phyloP scores from a whole-genome alignment of 2,797 vertebrate species.

The Parambassis ranga region DNA sequence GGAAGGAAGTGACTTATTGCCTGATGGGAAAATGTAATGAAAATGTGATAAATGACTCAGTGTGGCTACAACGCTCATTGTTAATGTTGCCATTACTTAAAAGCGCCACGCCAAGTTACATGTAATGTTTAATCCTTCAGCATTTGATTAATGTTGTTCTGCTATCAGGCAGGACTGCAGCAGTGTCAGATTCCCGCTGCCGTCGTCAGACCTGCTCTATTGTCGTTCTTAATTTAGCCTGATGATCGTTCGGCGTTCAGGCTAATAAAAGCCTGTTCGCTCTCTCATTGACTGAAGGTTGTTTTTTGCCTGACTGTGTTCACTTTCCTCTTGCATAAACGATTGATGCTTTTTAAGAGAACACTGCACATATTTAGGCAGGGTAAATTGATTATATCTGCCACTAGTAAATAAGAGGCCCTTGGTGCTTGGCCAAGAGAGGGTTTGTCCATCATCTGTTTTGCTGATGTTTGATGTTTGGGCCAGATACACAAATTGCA shows the following conservation, averaged over 20 bases:
- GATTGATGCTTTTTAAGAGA: constrained; percentile 19
- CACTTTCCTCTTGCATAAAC: constrained; percentile 16
- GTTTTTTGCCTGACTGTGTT: constrained; percentile 1
- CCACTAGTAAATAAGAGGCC: constrained; percentile 30
- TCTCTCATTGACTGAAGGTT: constrained; percentile 22
- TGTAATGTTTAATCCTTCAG: constrained; percentile 45
- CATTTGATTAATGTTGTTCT: constrained; percentile 42
- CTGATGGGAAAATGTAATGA: constrained; percentile 44
- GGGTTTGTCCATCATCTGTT: constrained; percentile 34
- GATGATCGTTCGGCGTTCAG: constrained; percentile 25
- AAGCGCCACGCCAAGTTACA: constrained; percentile 6
- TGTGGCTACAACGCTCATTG: constrained; percentile 41
- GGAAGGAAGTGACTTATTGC: constrained; percentile 10
- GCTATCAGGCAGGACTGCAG: constrained; percentile 15
- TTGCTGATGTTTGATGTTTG: constrained; percentile 32
- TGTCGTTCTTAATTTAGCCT: constrained; percentile 28
- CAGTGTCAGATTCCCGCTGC: not conserved
- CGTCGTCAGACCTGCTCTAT: not conserved
- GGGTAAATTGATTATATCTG: constrained; percentile 33
- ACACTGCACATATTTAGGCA: constrained; percentile 28
- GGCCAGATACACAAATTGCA: not conserved
- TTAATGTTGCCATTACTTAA: constrained; percentile 51
- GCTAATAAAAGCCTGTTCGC: constrained; percentile 27
- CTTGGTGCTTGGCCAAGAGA: constrained; percentile 19
- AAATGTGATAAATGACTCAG: constrained; percentile 48